phyloP scores from a whole-genome alignment of 2,113 vertebrate species.

The Syngnathoides biaculeatus region DNA sequence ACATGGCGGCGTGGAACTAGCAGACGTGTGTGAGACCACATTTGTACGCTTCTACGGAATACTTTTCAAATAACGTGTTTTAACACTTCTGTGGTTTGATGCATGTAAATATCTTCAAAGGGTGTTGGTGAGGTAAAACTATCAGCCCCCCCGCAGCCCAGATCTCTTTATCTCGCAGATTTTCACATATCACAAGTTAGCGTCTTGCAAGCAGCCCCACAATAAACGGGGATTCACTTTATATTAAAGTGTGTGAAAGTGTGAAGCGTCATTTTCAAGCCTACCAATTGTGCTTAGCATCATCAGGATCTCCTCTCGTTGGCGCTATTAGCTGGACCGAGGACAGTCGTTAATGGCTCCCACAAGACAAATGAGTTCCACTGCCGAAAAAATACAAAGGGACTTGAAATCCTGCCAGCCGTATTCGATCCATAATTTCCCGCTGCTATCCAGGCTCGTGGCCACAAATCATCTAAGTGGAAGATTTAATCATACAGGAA shows the following conservation, averaged over 20 bases:
- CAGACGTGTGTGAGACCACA: too few relatives aligned
- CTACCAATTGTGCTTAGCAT: conserved; percentile 44
- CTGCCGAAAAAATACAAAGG: conserved; percentile 32
- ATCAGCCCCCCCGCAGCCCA: too few relatives aligned
- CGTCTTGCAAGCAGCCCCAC: background rate
- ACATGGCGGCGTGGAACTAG: too few relatives aligned
- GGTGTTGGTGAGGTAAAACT: background rate
- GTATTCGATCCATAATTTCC: conserved; percentile 31
- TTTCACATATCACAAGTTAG: background rate
- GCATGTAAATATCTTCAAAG: too few relatives aligned
- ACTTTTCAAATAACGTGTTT: too few relatives aligned
- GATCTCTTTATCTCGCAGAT: background rate
- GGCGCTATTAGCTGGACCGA: conserved; percentile 54
- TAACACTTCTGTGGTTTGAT: too few relatives aligned
- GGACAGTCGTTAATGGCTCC: conserved; percentile 56
- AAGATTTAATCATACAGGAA: conserved; percentile 42
- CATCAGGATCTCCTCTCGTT: conserved; percentile 36
- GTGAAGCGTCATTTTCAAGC: conserved; percentile 45
- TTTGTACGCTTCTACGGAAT: too few relatives aligned
- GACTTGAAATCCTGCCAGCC: conserved; percentile 37
- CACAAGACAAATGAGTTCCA: conserved; percentile 63
- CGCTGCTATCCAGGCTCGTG: conserved; percentile 25
- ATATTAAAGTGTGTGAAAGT: conserved; percentile 38
- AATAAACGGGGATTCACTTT: background rate
- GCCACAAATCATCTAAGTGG: conserved; percentile 46